Percentiles rank a stretch among this genome's conserved stretches.
phyloP scores from a whole-genome alignment of 1,140 invertebrate genomes.

The Frieseomelitta varia region DNA sequence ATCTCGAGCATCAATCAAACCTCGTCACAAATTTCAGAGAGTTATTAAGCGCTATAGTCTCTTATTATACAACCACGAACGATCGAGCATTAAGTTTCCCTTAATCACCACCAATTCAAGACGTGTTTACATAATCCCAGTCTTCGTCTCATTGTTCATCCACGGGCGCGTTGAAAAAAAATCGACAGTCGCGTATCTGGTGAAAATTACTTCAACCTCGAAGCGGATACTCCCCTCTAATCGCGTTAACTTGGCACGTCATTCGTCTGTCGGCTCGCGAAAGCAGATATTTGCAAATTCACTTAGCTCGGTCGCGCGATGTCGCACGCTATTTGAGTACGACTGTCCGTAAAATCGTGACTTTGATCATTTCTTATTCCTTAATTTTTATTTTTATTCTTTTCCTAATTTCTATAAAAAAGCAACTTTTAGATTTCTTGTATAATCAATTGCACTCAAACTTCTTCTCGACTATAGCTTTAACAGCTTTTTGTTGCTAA shows the following conservation, averaged over 20 bases:
- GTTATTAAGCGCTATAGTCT: not conserved
- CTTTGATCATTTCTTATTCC: not conserved
- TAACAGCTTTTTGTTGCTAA: too few species aligned
- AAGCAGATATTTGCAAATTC: slow-evolving; percentile 46
- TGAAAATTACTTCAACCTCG: slow-evolving; percentile 47
- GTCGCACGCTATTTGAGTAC: not conserved
- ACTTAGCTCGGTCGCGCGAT: slow-evolving; percentile 44
- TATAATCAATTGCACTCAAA: too few species aligned
- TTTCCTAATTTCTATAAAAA: too few species aligned
- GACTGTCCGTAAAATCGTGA: not conserved
- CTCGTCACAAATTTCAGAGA: not conserved
- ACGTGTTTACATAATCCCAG: not conserved
- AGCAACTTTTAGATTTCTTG: too few species aligned
- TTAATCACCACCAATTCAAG: not conserved
- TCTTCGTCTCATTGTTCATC: not conserved
- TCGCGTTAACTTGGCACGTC: slow-evolving; percentile 43
- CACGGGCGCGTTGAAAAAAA: not conserved
- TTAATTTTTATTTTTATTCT: not conserved
- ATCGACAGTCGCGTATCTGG: not conserved
- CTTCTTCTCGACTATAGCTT: too few species aligned
- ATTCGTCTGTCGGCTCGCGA: slow-evolving; percentile 28
- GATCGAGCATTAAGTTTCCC: not conserved
- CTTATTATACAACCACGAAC: not conserved
- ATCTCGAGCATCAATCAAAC: not conserved
- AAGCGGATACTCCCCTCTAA: slow-evolving; percentile 31